phyloP scores from a whole-genome alignment of 1,140 invertebrate species.

The Drosophila tropicalis region DNA sequence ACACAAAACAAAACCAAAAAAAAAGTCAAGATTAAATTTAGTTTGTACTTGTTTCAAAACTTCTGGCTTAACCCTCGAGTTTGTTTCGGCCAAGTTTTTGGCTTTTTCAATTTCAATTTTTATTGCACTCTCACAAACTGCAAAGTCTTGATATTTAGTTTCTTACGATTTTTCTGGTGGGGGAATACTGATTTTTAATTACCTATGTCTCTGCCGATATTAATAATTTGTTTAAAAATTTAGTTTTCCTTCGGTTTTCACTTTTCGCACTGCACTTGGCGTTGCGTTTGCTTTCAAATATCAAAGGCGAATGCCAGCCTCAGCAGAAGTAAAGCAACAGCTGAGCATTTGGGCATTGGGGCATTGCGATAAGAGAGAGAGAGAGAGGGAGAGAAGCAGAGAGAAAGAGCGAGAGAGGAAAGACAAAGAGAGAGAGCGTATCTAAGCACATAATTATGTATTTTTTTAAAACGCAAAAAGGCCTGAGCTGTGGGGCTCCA shows the following conservation, averaged over 20 bases:
- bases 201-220: slow-evolving; percentile 23
- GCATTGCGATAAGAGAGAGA: not conserved
- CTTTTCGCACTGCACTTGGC: slow-evolving; percentile 66
- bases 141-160: not conserved
- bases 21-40: not conserved
- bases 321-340: slow-evolving; percentile 47
- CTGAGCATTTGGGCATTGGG: slow-evolving; percentile 26
- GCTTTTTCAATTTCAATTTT: not conserved
- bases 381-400: slow-evolving; percentile 14
- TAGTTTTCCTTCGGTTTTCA: slow-evolving; percentile 52
- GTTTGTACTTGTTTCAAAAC: not conserved
- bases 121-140: not conserved
- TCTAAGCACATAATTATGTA: slow-evolving; percentile 79
- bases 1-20: not conserved
- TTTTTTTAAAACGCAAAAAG: slow-evolving; percentile 81
- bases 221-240: slow-evolving; percentile 16
- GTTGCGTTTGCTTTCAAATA: slow-evolving; percentile 75
- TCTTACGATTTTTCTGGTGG: slow-evolving; percentile 1
- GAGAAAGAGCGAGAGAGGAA: slow-evolving; percentile 7
- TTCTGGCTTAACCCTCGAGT: not conserved
- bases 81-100: slow-evolving; percentile 3
- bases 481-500: slow-evolving; percentile 27
- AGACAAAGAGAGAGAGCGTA: slow-evolving; percentile 50
- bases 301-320: slow-evolving; percentile 71
- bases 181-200: slow-evolving; percentile 11